Percentiles rank a stretch among this genome's conserved stretches.
Conservation (phyloP, 64 coral and sea anemone species). For the Actinia tenebrosa region DNA sequence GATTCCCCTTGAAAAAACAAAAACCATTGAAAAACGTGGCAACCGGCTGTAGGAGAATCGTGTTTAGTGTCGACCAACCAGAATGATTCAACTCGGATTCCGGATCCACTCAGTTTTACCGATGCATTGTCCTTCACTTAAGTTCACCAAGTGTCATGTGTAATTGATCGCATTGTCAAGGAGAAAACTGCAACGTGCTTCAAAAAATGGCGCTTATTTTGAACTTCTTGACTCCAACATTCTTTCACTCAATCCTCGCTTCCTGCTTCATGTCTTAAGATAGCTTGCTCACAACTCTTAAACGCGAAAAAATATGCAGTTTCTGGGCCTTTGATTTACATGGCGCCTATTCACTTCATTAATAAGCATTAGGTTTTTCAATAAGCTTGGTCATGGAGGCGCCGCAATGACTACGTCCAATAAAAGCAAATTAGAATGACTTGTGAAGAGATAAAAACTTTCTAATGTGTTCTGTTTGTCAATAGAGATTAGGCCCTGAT, state of each 20-base stretch:
- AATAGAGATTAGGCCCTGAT: not conserved
- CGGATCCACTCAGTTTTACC: conserved; percentile 7
- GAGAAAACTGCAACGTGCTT: conserved; percentile 8
- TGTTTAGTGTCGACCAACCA: not conserved
- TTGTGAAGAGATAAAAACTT: conserved; percentile 15
- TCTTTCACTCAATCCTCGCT: not conserved
- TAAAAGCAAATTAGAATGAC: conserved; percentile 35
- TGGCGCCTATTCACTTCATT: conserved; percentile 43
- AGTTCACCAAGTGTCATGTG: conserved; percentile 14
- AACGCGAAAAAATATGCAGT: not conserved
- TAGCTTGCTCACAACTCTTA: not conserved
- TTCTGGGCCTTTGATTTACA: not conserved
- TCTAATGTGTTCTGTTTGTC: conserved; percentile 16
- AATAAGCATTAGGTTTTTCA: conserved; percentile 46
- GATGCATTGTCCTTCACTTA: conserved; percentile 25
- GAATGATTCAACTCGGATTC: conserved; percentile 4
- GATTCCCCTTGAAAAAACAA: not conserved
- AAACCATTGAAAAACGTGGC: conserved; percentile 4
- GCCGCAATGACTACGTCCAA: conserved; percentile 13
- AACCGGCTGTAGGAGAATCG: conserved; percentile 2
- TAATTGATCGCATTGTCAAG: conserved; percentile 19
- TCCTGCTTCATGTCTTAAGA: not conserved
- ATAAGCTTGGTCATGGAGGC: conserved; percentile 17
- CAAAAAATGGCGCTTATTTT: conserved; percentile 15
- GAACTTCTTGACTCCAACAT: not conserved